Conservation (phyloP, 2,888 invertebrate genomes). For the Euzetes globulus region DNA sequence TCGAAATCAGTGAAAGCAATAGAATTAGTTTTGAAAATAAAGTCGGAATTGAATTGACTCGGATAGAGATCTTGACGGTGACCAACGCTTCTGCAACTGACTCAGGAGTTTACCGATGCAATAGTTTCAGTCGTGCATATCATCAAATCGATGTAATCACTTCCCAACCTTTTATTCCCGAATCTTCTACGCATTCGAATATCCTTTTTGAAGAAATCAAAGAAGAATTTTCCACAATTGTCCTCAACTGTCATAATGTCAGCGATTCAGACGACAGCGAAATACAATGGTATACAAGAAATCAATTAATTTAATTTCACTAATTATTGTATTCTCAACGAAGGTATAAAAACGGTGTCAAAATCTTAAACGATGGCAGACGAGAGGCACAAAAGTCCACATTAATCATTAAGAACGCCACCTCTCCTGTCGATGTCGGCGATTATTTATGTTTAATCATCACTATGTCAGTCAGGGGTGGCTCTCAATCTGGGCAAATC, state of each 20-base stretch:
- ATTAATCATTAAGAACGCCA: constrained; percentile 26
- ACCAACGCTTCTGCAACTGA: constrained; percentile 33
- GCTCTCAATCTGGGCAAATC: constrained; percentile 29
- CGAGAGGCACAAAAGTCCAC: not conserved
- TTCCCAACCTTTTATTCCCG: not conserved
- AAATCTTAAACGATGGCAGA: constrained; percentile 19
- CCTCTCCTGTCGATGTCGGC: constrained; percentile 27
- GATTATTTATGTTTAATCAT: constrained; percentile 19
- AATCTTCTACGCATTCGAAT: not conserved
- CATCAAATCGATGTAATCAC: constrained; percentile 32
- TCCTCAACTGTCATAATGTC: not conserved
- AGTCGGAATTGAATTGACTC: not conserved
- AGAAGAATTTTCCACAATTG: constrained; percentile 3
- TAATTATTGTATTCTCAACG: not conserved
- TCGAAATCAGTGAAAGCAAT: constrained; percentile 3
- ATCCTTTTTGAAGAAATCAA: not conserved
- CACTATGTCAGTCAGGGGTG: not conserved
- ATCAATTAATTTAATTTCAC: not conserved
- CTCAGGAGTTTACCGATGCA: constrained; percentile 39
- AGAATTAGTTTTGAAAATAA: not conserved
- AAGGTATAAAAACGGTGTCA: constrained; percentile 25
- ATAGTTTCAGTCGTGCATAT: constrained; percentile 31
- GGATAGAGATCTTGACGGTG: not conserved
- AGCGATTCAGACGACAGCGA: not conserved
- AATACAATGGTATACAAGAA: not conserved